phyloP scores from a whole-genome alignment of 1,140 invertebrate genomes.

The Notospermus geniculatus region DNA sequence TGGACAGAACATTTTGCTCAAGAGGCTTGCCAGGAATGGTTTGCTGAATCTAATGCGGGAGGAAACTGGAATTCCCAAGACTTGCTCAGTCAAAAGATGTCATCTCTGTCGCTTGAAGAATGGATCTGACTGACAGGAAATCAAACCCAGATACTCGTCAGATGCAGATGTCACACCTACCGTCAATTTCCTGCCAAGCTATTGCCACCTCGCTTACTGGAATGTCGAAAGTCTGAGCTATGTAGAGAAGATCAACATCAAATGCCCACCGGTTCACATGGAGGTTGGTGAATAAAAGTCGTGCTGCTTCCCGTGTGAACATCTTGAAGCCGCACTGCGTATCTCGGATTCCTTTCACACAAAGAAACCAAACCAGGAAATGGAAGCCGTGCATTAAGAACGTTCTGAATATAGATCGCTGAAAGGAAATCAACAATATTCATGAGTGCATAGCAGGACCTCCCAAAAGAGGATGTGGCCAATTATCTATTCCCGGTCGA shows the following conservation, averaged over 20 bases:
- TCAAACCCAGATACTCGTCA: too few species aligned
- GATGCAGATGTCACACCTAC: constrained; percentile 46
- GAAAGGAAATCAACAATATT: constrained; percentile 21
- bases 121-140: too few species aligned
- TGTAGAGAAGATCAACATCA: constrained; percentile 95
- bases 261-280: constrained; percentile 99
- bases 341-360: constrained; percentile 82
- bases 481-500: too few species aligned
- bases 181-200: constrained; percentile 97
- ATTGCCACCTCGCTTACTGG: constrained; percentile 89
- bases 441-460: too few species aligned
- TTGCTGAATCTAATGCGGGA: too few species aligned
- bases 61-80: too few species aligned
- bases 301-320: constrained; percentile 81
- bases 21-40: too few species aligned
- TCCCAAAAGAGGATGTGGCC: too few species aligned
- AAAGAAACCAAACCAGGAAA: constrained; percentile 89
- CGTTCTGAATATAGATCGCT: constrained; percentile 80
- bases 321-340: constrained; percentile 99
- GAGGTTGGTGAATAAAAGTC: constrained; percentile 77
- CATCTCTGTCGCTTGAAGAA: too few species aligned
- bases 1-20: too few species aligned
- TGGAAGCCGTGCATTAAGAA: constrained; percentile 99
- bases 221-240: constrained; percentile 84
- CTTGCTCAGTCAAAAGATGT: too few species aligned